Percentiles rank a stretch among this genome's conserved stretches.
These are phyloP conservation scores for Lamprologus tigripictilis DNA, from an alignment of 2,113 vertebrate genomes.

Conservation along the genomic window DNA sequence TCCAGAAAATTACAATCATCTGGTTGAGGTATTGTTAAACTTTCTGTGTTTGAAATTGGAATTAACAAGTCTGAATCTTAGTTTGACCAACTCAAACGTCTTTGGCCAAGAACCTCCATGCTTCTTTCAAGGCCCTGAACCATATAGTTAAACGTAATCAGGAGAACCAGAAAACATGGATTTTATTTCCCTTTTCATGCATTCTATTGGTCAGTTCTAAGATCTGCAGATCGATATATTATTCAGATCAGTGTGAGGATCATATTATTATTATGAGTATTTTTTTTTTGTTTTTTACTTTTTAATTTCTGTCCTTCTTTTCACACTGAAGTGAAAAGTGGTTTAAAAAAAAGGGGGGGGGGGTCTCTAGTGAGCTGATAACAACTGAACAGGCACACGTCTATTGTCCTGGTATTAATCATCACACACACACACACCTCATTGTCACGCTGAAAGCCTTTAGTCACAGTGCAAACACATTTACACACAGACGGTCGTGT, in stretches of 20 bases:
- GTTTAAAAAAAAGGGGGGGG: neutral
- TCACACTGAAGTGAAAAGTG: neutral
- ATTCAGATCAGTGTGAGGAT: neutral
- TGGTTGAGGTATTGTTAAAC: neutral
- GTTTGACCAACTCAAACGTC: neutral
- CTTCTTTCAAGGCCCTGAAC: neutral
- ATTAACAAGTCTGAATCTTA: neutral
- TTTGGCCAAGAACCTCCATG: neutral
- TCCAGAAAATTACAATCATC: neutral
- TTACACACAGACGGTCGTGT: too few species aligned
- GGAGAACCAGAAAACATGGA: neutral
- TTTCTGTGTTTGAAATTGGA: neutral
- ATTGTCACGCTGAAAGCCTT: too few species aligned
- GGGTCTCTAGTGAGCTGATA: too few species aligned
- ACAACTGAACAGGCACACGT: too few species aligned
- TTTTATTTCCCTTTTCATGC: neutral
- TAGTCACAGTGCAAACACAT: too few species aligned
- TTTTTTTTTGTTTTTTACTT: neutral
- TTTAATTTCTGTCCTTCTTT: slow-evolving; percentile 2
- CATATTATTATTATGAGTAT: neutral
- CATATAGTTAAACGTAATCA: neutral
- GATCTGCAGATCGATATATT: neutral
- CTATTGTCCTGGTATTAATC: too few species aligned
- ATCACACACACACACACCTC: too few species aligned
- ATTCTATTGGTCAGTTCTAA: neutral